Base-by-base conservation (phyloP, 2,888 invertebrate species). In the Amphimallon solstitiale region DNA sequence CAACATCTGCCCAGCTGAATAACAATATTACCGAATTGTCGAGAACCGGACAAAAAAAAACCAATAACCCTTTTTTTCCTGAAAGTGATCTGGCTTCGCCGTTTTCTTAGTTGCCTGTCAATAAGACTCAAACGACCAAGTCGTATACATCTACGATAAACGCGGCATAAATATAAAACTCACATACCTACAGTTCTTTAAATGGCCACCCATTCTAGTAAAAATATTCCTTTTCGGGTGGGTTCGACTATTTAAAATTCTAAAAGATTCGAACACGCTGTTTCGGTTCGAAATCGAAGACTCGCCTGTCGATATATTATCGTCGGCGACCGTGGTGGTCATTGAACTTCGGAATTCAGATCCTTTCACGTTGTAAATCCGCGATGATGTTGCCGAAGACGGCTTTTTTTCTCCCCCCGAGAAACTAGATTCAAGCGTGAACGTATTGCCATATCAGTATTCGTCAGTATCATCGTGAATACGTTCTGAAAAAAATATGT, bases 311-410 rank as follows among this genome's bases (percentile, higher is more conserved):
- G 15, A 14, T 34, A 51, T 51, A 35, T 29, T 35, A 51, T 34
- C 10, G 4, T 17, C 51, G 51, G 35, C 51, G 51, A 15, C 15
- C 35, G 17, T 51, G 35, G 17, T 34, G 34, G 51, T 51, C 51
- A 51, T 35, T 35, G 51, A 51, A 51, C 51, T 51, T 34, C 17
- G 9, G 51, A 51, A 51, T 51, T 35, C 51, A 51, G 51, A 51
- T 51, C 51, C 51, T 51, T 51, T 51, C 51, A 51, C 51, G 35
- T 14, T 35, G 51, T 51, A 51, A 51, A 51, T 51, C 51, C 15
- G 51, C 35, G 51, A 51, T 51, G 9, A 29, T 29, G 29, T 29
- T 29, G 29, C 1, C 9, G 2, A 29, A 29, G 2, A 5, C 29
- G 5, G n/a, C 5, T 23, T 29, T 29, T 29, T 29, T 29, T 29